Base-by-base conservation (phyloP, 2,797 vertebrate species). In the Nyctalus aviator region DNA sequence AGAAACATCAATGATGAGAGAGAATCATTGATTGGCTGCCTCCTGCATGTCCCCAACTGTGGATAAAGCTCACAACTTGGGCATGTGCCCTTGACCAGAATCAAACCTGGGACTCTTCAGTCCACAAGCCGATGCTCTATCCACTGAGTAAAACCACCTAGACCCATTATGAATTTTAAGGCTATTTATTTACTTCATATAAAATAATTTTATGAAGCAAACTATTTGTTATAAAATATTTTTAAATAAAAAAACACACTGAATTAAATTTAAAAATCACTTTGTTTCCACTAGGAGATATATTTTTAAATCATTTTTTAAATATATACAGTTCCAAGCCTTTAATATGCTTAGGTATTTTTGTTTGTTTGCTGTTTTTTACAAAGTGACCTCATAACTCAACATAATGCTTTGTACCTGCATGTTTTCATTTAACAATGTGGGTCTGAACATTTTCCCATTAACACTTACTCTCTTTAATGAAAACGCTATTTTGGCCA, bases 381-480 rank as follows among this genome's bases (percentile, higher is more conserved):
- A 72, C 23, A 81, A 92, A 88, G 77, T 48, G 41, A 32, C 7
- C 15, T 57, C 32, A 48, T 89, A 94, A 96, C 18, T 92, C 88
- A 85, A 55, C 17, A 76, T 87, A 62, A 46, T 84, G 35, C 84
- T 96, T 90, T 71, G 37, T 69, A 76, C 66, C 50, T 79, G 69
- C 93, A 76, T 68, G 90, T 94, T 94, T 94, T 95, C 46, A 96
- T 84, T 83, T 88, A 94, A 84, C n/a, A 2, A 83, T 93, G 72
- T 62, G 15, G 3, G 30, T 78, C 41, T 71, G 81, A 91, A 66
- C 44, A 59, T 89, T 95, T 93, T 96, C 69, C 35, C 81, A 95
- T 87, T 95, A 94, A 53, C 87, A 46, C 21, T 95, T 84, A 94
- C 93, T 96, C 90, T 96, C 87, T 17, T 57, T 96, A 91, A 95